These are phyloP conservation scores for Sebastes cheni DNA, from an alignment of 2,797 vertebrate species.

Conservation along the genomic window DNA sequence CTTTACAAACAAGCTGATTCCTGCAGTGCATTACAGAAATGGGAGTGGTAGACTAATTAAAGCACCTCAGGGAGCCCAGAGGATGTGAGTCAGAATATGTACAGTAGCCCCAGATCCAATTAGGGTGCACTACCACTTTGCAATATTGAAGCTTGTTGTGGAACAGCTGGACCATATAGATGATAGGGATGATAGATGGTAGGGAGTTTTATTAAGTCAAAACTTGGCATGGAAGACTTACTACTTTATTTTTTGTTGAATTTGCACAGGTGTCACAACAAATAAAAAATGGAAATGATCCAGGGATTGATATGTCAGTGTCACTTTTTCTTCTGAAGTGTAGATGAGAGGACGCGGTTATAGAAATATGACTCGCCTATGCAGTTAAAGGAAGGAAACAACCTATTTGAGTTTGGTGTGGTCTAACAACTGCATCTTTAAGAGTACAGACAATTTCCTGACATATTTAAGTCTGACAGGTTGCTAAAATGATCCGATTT, in stretches of 20 bases:
- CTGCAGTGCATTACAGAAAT: conserved; percentile 19
- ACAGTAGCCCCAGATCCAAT: conserved; percentile 56
- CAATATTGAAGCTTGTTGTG: conserved; percentile 55
- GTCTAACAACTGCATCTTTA: conserved; percentile 12
- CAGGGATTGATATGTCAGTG: background rate
- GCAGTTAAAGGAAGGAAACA: conserved; percentile 2
- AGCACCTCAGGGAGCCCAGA: conserved; percentile 37
- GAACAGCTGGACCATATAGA: conserved; percentile 19
- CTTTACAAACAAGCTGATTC: conserved; percentile 38
- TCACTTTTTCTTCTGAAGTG: background rate
- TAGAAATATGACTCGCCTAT: background rate
- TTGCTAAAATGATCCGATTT: conserved; percentile 23
- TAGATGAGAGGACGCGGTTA: background rate
- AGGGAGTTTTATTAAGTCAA: conserved; percentile 10
- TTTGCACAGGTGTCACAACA: background rate
- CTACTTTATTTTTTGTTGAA: background rate
- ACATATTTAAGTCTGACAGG: conserved; percentile 34
- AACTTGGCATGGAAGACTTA: background rate
- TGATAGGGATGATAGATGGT: background rate
- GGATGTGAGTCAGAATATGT: conserved; percentile 44
- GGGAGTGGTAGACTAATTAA: conserved; percentile 46
- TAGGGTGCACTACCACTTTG: conserved; percentile 52
- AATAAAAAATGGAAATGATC: background rate
- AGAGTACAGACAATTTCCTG: background rate
- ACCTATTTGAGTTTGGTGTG: background rate